Evolutionary conservation across 2,888 invertebrate genomes (phyloP).

Genomic region (Drosophila acutilabella): DNA sequence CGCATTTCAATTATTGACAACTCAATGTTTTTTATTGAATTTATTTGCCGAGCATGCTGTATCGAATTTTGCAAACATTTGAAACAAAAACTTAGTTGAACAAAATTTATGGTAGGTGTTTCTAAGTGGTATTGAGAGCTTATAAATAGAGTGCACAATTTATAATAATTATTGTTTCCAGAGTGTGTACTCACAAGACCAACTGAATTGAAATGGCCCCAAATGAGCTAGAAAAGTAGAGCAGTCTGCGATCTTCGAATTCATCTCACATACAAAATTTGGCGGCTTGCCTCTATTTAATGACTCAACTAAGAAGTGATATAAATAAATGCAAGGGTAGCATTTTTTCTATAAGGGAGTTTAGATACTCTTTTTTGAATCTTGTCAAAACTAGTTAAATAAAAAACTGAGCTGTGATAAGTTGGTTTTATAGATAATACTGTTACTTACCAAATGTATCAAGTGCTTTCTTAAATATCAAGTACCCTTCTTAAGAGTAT

Average conservation of each 20-base stretch:
- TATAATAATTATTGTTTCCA: slow-evolving; percentile 15
- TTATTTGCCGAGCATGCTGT: slow-evolving; percentile 50
- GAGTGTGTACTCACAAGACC: neutral
- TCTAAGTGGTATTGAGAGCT: slow-evolving; percentile 18
- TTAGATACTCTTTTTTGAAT: neutral
- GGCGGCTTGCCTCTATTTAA: slow-evolving; percentile 15
- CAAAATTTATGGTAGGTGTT: slow-evolving; percentile 11
- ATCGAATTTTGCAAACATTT: slow-evolving; percentile 14
- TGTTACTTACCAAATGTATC: too few relatives aligned
- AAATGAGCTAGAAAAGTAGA: slow-evolving; percentile 32
- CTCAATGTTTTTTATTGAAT: slow-evolving; percentile 67
- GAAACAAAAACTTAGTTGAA: neutral
- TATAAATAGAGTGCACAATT: slow-evolving; percentile 14
- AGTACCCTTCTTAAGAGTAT: slow-evolving; percentile 3
- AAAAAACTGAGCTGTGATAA: too few relatives aligned
- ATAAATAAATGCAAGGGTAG: neutral
- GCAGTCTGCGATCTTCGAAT: slow-evolving; percentile 31
- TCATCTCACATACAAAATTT: slow-evolving; percentile 37
- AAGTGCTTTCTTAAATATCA: neutral
- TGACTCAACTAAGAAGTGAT: slow-evolving; percentile 29
- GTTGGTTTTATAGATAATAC: too few relatives aligned
- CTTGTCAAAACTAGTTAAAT: neutral
- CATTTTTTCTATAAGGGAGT: neutral
- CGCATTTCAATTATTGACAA: slow-evolving; percentile 65
- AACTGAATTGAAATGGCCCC: slow-evolving; percentile 4